These are phyloP conservation scores for Enteromius afrohamiltoni DNA, from an alignment of 2,797 vertebrate species.

Conservation along the genomic window DNA sequence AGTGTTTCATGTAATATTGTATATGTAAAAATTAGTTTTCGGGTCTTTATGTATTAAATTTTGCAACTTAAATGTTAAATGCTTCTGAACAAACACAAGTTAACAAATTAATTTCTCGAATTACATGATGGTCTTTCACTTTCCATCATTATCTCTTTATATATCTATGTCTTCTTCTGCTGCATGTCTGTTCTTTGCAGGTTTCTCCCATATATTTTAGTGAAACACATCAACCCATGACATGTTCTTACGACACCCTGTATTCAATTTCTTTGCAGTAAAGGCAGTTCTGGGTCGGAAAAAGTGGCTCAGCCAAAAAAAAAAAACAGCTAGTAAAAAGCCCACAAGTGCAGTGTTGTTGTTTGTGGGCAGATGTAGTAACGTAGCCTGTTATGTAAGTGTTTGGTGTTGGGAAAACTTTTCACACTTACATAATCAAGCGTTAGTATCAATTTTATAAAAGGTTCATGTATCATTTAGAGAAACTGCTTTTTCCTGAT, in stretches of 20 bases:
- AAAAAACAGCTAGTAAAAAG: neutral
- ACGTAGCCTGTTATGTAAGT: neutral
- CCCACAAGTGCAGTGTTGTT: conserved; percentile 3
- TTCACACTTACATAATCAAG: conserved; percentile 73
- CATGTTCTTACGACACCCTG: too few relatives aligned
- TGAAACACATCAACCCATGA: neutral
- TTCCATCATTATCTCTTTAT: too few relatives aligned
- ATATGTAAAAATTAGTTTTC: too few relatives aligned
- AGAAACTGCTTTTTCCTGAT: conserved; percentile 51
- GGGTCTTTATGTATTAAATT: too few relatives aligned
- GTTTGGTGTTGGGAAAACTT: neutral
- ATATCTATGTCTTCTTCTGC: neutral
- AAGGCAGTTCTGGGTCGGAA: neutral
- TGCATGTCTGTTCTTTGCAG: neutral
- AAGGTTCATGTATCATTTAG: conserved; percentile 70
- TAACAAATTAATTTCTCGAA: neutral
- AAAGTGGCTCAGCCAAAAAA: neutral
- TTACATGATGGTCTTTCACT: neutral
- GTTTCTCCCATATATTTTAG: neutral
- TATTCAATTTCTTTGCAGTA: neutral
- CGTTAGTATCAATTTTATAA: conserved; percentile 71
- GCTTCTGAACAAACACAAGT: neutral
- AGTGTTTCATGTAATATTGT: neutral
- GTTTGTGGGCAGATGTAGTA: conserved; percentile 24
- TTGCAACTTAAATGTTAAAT: neutral